Evolutionary conservation across 2,888 invertebrate species (phyloP).

Genomic region (Silvanus unidentatus): DNA sequence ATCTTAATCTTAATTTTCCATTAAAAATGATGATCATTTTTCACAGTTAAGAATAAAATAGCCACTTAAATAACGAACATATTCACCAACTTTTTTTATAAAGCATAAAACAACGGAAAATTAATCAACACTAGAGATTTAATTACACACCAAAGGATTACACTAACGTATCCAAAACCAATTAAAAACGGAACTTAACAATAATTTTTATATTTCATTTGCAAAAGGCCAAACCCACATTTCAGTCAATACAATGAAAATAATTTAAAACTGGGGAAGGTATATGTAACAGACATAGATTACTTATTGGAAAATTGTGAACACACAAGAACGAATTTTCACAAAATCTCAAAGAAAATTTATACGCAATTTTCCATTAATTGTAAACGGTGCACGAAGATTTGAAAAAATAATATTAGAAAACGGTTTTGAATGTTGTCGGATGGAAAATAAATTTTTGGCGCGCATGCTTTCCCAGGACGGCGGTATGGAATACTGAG

Average conservation of each 20-base stretch:
- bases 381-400: not conserved
- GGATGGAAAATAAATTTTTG: constrained; percentile 12
- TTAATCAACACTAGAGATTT: not conserved
- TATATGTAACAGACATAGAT: too few relatives aligned
- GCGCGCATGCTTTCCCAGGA: constrained; percentile 27
- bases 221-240: constrained; percentile 24
- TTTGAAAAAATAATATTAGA: not conserved
- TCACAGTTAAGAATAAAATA: not conserved
- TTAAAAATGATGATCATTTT: constrained; percentile 19
- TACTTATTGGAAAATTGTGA: too few relatives aligned
- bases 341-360: constrained; percentile 6
- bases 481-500: constrained; percentile 22
- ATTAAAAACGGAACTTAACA: not conserved
- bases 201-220: not conserved
- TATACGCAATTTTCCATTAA: not conserved
- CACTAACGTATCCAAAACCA: too few relatives aligned
- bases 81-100: constrained; percentile 1
- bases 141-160: not conserved
- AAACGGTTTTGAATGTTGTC: constrained; percentile 4
- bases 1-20: constrained; percentile 28
- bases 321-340: constrained; percentile 3
- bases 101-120: not conserved
- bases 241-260: constrained; percentile 11
- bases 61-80: constrained; percentile 1
- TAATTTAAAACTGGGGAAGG: constrained; percentile 1